Evolutionary conservation across 2,888 invertebrate species (phyloP), one percentile per base, ranked within the genome.

Genomic region (Ceratothoa steindachneri): DNA sequence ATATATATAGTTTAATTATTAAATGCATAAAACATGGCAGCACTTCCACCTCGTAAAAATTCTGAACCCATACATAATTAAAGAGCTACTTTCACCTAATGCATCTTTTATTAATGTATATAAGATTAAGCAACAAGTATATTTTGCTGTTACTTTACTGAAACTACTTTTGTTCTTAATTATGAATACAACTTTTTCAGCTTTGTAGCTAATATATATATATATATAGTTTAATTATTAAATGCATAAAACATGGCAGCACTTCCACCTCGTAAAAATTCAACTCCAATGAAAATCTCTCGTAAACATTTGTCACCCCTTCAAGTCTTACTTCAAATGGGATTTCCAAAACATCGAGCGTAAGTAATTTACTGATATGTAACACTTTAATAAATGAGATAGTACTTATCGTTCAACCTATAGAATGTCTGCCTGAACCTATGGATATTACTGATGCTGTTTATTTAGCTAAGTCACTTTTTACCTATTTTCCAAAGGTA

Each of bases 271-370:
- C 60, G 77, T 29, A 77, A 74, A 29, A 77, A 77, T 65, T 72
- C 73, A 19, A 77, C 77, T 5, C 77, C 77, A 51, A 77, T 69
- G 30, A 77, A 77, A 52, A 67, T 77, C 9, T 71, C 67, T 5
- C 30, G 69, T 7, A 73, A 77, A 31, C 77, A 73, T 29, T 70
- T 73, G 80, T 89, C 90, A 53, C 92, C 93, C 3, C 86, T 93
- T 80, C 91, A 94, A 86, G 92, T 91, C 73, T 86, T 95, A 51
- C 85, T 93, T 80, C 93, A 93, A 85, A 91, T 95, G 90, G 95
- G 95, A 41, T 94, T 95, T 85, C 90, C 92, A 2, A 91, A 90
- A 85, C 90, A 92, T 82, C 88, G 93, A 87, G 93, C 92, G 94
- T 95, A 88, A 89, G 92, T 89, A 78, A 53, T 15, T 3, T 15